Evolutionary conservation across 2,797 vertebrate genomes (phyloP).

Genomic region (Phoxinus dragarum): DNA sequence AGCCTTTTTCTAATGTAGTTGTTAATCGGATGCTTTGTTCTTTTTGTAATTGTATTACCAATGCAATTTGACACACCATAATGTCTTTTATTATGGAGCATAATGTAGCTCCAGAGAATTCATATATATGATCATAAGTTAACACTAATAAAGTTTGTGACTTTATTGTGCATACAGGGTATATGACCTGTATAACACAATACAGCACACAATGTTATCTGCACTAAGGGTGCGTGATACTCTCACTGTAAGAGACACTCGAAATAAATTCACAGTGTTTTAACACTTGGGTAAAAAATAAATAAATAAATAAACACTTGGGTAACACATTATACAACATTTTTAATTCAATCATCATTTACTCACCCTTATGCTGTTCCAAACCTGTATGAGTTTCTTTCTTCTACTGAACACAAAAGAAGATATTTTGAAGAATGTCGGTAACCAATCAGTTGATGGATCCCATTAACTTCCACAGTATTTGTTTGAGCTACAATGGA

Average conservation of each 20-base stretch:
- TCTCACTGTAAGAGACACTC: neutral
- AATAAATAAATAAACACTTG: no score
- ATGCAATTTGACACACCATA: neutral
- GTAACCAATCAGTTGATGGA: neutral
- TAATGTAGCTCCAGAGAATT: neutral
- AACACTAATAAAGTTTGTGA: neutral
- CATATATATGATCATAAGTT: neutral
- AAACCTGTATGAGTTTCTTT: no score
- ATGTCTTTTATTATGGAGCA: neutral
- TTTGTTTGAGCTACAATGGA: neutral
- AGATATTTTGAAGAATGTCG: neutral
- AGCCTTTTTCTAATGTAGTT: neutral
- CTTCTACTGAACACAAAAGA: neutral
- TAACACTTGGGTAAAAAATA: neutral
- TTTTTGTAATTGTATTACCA: neutral
- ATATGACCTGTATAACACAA: conserved; percentile 16
- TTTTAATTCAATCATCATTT: no score
- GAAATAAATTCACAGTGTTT: neutral
- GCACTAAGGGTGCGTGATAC: neutral
- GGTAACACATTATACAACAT: no score
- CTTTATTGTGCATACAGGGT: neutral
- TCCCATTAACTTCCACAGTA: no score
- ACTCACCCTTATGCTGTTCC: no score
- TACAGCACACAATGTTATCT: conserved; percentile 26
- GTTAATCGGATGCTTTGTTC: neutral